Evolutionary conservation across 2,888 invertebrate species (phyloP).

Genomic region (Baccha elongata): DNA sequence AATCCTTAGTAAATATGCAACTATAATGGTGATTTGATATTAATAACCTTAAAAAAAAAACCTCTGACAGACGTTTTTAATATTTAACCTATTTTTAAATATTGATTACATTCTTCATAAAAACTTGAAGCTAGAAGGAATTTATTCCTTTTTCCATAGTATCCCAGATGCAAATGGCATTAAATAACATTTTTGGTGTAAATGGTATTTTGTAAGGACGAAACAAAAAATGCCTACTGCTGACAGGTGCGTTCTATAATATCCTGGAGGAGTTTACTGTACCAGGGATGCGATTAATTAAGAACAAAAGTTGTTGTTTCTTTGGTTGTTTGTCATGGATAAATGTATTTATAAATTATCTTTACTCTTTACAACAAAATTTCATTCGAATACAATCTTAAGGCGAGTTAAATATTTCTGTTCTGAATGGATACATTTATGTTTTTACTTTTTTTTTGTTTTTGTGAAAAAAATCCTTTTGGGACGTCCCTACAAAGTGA

Average conservation of each 20-base stretch:
- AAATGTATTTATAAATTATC: constrained; percentile 37
- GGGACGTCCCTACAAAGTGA: background rate
- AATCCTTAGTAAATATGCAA: no score
- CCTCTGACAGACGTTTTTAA: no score
- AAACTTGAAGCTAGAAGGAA: background rate
- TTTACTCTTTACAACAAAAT: constrained; percentile 9
- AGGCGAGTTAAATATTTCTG: background rate
- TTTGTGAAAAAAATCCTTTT: background rate
- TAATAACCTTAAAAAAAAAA: no score
- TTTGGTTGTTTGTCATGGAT: constrained; percentile 21
- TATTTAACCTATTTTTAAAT: no score
- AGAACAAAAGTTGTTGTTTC: constrained; percentile 27
- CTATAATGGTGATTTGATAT: no score
- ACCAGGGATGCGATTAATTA: constrained; percentile 20
- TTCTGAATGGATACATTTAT: no score
- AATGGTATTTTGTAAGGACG: no score
- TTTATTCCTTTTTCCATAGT: background rate
- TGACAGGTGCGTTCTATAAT: background rate
- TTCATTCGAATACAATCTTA: no score
- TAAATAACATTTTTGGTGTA: background rate
- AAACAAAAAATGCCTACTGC: background rate
- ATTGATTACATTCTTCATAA: background rate
- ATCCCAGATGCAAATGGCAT: background rate
- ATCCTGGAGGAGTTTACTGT: background rate
- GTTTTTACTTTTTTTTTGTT: background rate